Percentiles rank a stretch among this genome's conserved stretches.
These are phyloP conservation scores for Perca flavescens DNA, from an alignment of 2,113 vertebrate genomes.

Conservation along the genomic window DNA sequence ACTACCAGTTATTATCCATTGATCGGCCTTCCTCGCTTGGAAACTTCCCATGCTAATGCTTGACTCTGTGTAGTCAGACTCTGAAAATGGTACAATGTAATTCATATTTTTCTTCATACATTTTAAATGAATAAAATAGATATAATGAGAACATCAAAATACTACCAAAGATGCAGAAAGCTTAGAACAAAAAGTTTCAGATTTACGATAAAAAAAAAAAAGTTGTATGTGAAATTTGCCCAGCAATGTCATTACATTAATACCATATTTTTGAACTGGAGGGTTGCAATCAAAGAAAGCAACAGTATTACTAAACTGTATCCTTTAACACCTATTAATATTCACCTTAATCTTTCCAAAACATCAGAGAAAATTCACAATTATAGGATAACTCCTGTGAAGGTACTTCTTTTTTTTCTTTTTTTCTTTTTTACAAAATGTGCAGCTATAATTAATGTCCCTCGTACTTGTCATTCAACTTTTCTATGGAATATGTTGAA, in stretches of 20 bases:
- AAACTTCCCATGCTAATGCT: not conserved
- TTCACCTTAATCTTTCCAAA: not conserved
- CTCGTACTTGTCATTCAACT: not conserved
- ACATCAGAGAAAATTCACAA: not conserved
- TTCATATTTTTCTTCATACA: not conserved
- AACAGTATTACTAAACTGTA: not conserved
- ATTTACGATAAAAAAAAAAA: not conserved
- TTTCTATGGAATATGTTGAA: not conserved
- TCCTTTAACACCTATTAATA: not conserved
- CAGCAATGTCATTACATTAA: too few relatives aligned
- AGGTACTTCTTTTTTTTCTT: not conserved
- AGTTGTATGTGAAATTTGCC: not conserved
- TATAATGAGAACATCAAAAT: not conserved
- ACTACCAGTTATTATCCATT: not conserved
- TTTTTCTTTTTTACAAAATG: not conserved
- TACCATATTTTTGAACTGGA: not conserved
- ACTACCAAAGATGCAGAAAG: not conserved
- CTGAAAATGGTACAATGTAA: not conserved
- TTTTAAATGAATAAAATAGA: not conserved
- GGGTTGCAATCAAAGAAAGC: not conserved
- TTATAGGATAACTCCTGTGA: not conserved
- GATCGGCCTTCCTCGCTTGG: not conserved
- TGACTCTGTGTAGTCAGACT: not conserved
- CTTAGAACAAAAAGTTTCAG: not conserved
- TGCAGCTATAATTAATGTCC: not conserved